Percentiles rank a stretch among this genome's conserved stretches.
These are phyloP conservation scores for Salmo trutta DNA, from an alignment of 2,797 vertebrate genomes.

Conservation along the genomic window DNA sequence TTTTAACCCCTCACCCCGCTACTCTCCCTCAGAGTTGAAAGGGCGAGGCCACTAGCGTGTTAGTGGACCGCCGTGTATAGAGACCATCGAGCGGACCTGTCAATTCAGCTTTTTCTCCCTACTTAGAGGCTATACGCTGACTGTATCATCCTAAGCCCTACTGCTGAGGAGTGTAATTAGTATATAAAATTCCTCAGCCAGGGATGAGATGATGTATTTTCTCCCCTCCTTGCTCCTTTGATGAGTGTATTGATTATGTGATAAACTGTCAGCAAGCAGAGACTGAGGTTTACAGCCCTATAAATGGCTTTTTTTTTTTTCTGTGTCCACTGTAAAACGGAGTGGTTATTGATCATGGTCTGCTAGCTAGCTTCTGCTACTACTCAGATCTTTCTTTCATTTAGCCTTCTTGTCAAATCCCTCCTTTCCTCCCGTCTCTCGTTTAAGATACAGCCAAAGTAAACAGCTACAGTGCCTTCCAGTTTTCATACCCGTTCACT, in stretches of 20 bases:
- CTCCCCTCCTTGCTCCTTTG: conserved; percentile 34
- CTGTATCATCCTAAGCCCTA: conserved; percentile 30
- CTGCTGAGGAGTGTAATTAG: conserved; percentile 39
- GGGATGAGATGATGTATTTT: conserved; percentile 25
- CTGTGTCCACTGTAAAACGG: conserved; percentile 45
- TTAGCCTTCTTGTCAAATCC: conserved; percentile 3
- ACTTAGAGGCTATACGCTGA: conserved; percentile 21
- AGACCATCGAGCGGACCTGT: conserved; percentile 16
- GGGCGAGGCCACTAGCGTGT: conserved; percentile 38
- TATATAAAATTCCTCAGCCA: conserved; percentile 22
- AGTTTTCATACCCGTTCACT: too few relatives aligned
- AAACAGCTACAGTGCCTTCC: neutral
- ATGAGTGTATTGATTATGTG: conserved; percentile 60
- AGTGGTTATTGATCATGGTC: conserved; percentile 60
- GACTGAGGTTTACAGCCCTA: conserved; percentile 44
- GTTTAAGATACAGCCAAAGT: neutral
- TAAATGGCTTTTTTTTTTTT: conserved; percentile 37
- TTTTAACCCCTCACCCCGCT: conserved; percentile 21
- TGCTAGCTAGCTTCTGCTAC: conserved; percentile 26
- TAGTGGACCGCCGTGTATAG: conserved; percentile 13
- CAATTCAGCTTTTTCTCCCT: conserved; percentile 24
- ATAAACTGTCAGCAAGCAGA: conserved; percentile 48
- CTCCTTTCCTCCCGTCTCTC: conserved; percentile 27
- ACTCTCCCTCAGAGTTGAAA: conserved; percentile 46
- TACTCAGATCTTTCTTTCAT: conserved; percentile 49